Base-by-base conservation (phyloP, 1,140 invertebrate genomes). In the Rhagoletis zephyria region DNA sequence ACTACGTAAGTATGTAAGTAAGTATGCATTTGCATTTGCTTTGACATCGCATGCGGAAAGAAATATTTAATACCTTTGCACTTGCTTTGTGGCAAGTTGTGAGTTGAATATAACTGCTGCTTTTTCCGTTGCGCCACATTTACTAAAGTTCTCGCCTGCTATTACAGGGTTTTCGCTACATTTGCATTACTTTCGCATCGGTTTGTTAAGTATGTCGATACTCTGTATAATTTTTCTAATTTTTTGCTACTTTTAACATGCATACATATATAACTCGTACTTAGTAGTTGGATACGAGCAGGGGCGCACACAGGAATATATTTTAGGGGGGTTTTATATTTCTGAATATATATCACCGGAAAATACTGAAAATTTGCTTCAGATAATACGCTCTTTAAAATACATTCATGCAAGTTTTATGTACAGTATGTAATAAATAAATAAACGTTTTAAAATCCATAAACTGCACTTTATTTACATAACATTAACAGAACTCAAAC, bases 1-100 rank as follows among this genome's bases (percentile, higher is more conserved):
- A 30, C 30, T 16, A 10, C 6, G 2, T 12, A 48, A 16, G 12
- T 77, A 6, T 45, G 4, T 14, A n/a, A 48, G 1, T 30, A 30
- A 30, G 30, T 30, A 30, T 63, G 61, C 56, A n/a, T 81, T 59
- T 56, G 45, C 48, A 81, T 81, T 81, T 81, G 16, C 74, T 81
- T 81, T 81, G 74, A 81, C 48, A 81, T 81, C 56, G 19, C n/a
- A 56, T 30, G 74, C 74, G 74, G 74, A 81, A 81, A 59, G 45
- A 81, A 81, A n/a, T 56, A 81, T 51, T 81, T 81, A 81, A 81
- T 81, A 81, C 74, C 45, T 59, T 56, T 3, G 74, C 74, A 59
- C 74, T 81, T 81, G 74, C 74, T 81, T 81, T 81, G 74, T 81
- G 48, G 51, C 74, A 81, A 81, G 30, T 81, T 81, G 6, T 5